Base-by-base conservation (phyloP, 2,113 vertebrate species). In the Aphelocoma coerulescens region DNA sequence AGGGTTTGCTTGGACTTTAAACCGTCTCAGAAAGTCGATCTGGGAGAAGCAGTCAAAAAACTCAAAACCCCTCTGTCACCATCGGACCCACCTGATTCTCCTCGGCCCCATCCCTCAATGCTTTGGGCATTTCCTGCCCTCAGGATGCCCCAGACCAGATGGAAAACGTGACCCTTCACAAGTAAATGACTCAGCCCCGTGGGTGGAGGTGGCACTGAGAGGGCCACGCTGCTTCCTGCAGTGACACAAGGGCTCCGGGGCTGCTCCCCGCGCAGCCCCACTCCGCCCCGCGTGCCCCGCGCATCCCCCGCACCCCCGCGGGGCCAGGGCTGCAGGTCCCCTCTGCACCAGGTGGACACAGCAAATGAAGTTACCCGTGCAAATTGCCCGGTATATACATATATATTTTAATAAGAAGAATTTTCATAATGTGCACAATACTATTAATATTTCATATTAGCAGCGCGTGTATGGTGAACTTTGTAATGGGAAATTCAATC, bases 371-470 rank as follows among this genome's bases (percentile, higher is more conserved):
- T 94, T 95, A 66, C 69, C 54, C 23, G 33, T 62, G 76, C 71
- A 72, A 95, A 96, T 79, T 66, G 44, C 74, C 88, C 37, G 7
- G 21, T 27, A 44, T 75, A 59, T 51, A 58, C 57, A 22, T 30
- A 44, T 75, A 57, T 51, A 52, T 84, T 89, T 89, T 88, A 92
- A 92, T 77, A 92, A 95, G 4, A 85, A 93, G 94, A 96, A 96
- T 97, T 97, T 97, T 98, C 91, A 96, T 97, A 97, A 97, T 80
- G 91, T 9, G 96, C 95, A 91, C 95, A 96, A 93, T 94, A 96
- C 97, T 96, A 97, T 98, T 98, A 98, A 98, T 98, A 97, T 98
- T 98, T 98, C 97, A 97, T 98, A 97, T 97, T 97, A 98, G 96
- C 96, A 37, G 97, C 32, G 96, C 91, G 95, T 92, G 95, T 43